phyloP scores from a whole-genome alignment of 2,797 vertebrate species.

The Pelobates cultripes region DNA sequence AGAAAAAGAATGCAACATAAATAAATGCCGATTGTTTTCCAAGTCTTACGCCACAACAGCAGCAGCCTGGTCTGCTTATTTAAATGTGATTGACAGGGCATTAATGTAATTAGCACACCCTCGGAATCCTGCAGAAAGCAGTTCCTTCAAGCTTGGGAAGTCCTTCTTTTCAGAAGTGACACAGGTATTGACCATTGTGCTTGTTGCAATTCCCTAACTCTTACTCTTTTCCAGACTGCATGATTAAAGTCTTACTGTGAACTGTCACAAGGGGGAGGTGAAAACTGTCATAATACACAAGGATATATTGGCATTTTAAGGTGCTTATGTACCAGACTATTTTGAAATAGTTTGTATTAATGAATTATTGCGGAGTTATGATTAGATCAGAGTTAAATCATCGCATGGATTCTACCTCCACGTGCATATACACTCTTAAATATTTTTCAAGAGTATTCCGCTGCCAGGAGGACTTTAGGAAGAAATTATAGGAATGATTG shows the following conservation, averaged over 20 bases:
- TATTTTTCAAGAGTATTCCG: slow-evolving; percentile 1
- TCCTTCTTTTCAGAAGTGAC: slow-evolving; percentile 77
- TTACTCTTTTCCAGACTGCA: slow-evolving; percentile 72
- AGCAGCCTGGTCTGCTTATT: slow-evolving; percentile 72
- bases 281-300: slow-evolving; percentile 70
- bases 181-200: slow-evolving; percentile 79
- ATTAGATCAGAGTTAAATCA: slow-evolving; percentile 7
- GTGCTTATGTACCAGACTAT: slow-evolving; percentile 4
- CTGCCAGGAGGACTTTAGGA: background rate
- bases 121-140: slow-evolving; percentile 72
- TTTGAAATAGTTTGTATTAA: slow-evolving; percentile 27
- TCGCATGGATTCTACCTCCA: background rate
- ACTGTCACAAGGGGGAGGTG: slow-evolving; percentile 74
- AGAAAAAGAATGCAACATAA: slow-evolving; percentile 75
- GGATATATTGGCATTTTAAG: slow-evolving; percentile 14
- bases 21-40: slow-evolving; percentile 73
- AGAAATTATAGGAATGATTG: background rate
- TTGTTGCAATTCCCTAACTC: slow-evolving; percentile 74
- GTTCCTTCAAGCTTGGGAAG: slow-evolving; percentile 77
- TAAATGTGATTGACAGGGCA: slow-evolving; percentile 79
- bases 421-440: slow-evolving; percentile 3
- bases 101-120: slow-evolving; percentile 80
- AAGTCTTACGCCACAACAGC: slow-evolving; percentile 73
- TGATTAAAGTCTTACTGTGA: slow-evolving; percentile 81
- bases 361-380: background rate